These are phyloP conservation scores for Podargus strigoides DNA, from an alignment of 2,797 vertebrate species.

Conservation along the genomic window DNA sequence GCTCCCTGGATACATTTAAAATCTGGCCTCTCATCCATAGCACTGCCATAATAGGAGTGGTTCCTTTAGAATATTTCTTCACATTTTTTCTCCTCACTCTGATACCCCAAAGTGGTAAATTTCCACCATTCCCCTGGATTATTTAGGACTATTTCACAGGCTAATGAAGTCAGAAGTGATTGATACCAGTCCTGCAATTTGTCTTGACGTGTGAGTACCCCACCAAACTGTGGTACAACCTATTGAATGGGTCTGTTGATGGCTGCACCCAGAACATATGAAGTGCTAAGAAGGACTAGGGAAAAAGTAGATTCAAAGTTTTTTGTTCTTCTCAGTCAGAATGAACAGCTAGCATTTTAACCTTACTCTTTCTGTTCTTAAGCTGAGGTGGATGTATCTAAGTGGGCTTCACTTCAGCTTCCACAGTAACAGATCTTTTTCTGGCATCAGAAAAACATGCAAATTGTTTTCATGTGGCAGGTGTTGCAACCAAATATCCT, in stretches of 20 bases:
- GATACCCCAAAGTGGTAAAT: background rate
- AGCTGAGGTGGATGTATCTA: background rate
- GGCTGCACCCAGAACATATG: no score
- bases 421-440: background rate
- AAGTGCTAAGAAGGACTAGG: background rate
- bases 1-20: background rate
- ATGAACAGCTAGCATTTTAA: background rate
- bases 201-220: fast-evolving
- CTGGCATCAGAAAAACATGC: background rate
- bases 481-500: slow-evolving; percentile 4
- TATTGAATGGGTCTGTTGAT: background rate
- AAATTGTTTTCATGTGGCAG: background rate
- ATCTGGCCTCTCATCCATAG: background rate
- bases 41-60: background rate
- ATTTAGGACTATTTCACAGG: background rate
- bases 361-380: background rate
- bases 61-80: background rate
- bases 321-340: background rate
- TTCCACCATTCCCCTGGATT: background rate
- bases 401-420: background rate
- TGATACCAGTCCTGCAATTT: background rate
- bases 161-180: background rate
- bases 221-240: background rate
- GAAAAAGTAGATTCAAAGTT: background rate
- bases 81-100: background rate